Evolutionary conservation across 1,140 invertebrate species (phyloP).

Genomic region (Cyrtorhinus lividipennis): DNA sequence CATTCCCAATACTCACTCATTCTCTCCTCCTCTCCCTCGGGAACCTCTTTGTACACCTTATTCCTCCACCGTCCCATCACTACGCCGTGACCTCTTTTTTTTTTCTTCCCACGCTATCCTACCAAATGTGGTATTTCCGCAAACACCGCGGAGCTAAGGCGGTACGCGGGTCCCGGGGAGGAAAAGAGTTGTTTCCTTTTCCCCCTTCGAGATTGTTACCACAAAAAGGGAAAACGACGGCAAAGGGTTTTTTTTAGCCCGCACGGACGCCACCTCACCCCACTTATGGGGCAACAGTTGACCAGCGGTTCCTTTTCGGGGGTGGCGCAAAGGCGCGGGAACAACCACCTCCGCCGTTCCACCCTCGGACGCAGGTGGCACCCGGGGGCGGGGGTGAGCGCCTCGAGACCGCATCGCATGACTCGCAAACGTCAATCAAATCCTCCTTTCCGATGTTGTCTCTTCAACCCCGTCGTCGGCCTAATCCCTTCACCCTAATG

Average conservation of each 20-base stretch:
- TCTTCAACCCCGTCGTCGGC: no score
- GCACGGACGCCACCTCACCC: not conserved
- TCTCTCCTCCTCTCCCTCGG: not conserved
- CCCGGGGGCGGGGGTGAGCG: not conserved
- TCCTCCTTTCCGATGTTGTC: no score
- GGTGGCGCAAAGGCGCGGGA: not conserved
- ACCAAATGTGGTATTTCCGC: slow-evolving; percentile 1
- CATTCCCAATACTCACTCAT: not conserved
- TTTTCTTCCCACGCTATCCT: not conserved
- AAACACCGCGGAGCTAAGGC: not conserved
- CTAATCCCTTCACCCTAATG: no score
- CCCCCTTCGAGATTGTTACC: not conserved
- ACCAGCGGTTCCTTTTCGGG: not conserved
- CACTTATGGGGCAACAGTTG: not conserved
- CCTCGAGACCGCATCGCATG: not conserved
- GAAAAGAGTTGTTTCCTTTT: not conserved
- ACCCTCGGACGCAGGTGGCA: no score
- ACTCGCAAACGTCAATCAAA: not conserved
- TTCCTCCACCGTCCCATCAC: not conserved
- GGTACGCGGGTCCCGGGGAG: not conserved
- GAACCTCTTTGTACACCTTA: not conserved
- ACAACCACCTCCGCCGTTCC: no score
- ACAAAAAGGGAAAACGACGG: no score
- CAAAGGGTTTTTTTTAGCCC: not conserved
- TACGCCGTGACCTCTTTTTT: not conserved